Conservation (phyloP, 2,113 vertebrate genomes). For the cattle (Bos taurus) region ARS-UCD2.0 NC_037346.1:16570501-16571000, state of each 20-base stretch:
- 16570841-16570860: neutral
- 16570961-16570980: neutral
- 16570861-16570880: neutral
- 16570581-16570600: neutral
- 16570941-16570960: neutral
- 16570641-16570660: neutral
- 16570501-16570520: neutral
- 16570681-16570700: neutral
- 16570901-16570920: neutral
- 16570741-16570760: neutral
- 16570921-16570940: neutral
- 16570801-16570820: neutral
- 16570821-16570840: neutral
- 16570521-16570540: rapidly evolving
- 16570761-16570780: neutral
- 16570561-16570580: neutral
- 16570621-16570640: neutral
- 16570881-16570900: neutral
- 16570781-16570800: neutral
- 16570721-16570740: neutral
- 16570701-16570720: neutral
- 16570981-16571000: rapidly evolving
- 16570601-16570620: neutral
- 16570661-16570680: neutral
- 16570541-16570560: neutral